Percentiles rank a stretch among this genome's conserved stretches.
Evolutionary conservation across 2,797 vertebrate species (phyloP).

Genomic region (Pangasius larnaudii): DNA sequence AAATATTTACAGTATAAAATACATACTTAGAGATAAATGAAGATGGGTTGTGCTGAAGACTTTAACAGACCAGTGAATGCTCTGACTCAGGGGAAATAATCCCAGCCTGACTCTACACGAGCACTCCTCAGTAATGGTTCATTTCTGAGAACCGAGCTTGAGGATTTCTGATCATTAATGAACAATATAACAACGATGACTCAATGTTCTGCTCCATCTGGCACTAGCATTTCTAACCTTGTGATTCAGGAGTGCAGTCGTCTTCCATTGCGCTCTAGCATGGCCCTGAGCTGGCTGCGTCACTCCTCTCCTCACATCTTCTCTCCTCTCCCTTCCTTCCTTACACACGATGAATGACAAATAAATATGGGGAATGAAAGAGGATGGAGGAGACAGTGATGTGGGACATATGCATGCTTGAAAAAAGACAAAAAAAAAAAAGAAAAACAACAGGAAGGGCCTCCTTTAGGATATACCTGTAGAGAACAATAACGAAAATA

Average conservation of each 20-base stretch:
- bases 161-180: slow-evolving; percentile 12
- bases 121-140: neutral
- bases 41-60: neutral
- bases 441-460: slow-evolving; percentile 55
- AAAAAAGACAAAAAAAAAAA: slow-evolving; percentile 45
- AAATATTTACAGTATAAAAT: slow-evolving; percentile 27
- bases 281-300: slow-evolving; percentile 63
- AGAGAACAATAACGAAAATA: slow-evolving; percentile 69
- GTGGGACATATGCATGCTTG: slow-evolving; percentile 64
- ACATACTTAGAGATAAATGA: neutral
- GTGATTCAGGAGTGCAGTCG: slow-evolving; percentile 48
- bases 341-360: slow-evolving; percentile 71
- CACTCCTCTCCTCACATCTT: slow-evolving; percentile 67
- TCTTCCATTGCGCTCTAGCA: slow-evolving; percentile 55
- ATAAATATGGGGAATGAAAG: slow-evolving; percentile 68
- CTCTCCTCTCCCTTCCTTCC: slow-evolving; percentile 67
- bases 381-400: slow-evolving; percentile 59
- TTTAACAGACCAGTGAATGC: neutral
- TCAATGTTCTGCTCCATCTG: slow-evolving; percentile 22
- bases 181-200: neutral
- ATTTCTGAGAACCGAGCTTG: neutral
- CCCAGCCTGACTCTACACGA: neutral
- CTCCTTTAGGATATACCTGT: slow-evolving; percentile 80
- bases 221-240: slow-evolving; percentile 47
- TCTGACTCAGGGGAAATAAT: slow-evolving; percentile 11